phyloP scores from a whole-genome alignment of 2,797 vertebrate species.

The Clarias pachynema region DNA sequence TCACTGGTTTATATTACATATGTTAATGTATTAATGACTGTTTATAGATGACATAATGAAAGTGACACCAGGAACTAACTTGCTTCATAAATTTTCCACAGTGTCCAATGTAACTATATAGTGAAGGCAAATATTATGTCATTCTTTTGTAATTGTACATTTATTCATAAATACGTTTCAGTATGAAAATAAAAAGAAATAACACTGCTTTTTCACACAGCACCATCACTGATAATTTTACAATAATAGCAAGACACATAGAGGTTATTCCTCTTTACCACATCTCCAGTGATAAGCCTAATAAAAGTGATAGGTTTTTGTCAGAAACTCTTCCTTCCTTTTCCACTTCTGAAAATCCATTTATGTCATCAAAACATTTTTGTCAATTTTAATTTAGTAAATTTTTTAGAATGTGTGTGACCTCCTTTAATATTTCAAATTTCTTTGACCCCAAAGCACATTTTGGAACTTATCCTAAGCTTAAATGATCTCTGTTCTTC shows the following conservation, averaged over 20 bases:
- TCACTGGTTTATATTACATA: neutral
- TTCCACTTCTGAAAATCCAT: neutral
- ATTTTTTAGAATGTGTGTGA: neutral
- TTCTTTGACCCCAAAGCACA: neutral
- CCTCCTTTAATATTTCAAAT: neutral
- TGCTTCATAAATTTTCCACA: neutral
- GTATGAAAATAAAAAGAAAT: neutral
- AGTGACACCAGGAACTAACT: neutral
- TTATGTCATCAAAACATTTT: neutral
- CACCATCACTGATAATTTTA: neutral
- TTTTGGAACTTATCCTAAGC: neutral
- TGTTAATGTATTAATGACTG: neutral
- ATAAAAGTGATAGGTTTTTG: neutral
- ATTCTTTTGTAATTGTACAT: neutral
- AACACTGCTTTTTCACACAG: neutral
- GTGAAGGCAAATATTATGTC: neutral
- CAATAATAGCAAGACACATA: neutral
- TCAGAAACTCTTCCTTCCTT: neutral
- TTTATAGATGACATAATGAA: neutral
- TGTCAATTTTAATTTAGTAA: neutral
- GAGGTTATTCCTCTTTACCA: neutral
- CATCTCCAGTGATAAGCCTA: neutral
- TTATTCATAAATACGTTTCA: neutral
- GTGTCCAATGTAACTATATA: neutral
- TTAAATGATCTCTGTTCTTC: slow-evolving; percentile 16